These are phyloP conservation scores for Spicauda simplicius DNA, from an alignment of 2,888 invertebrate genomes.

Conservation along the genomic window DNA sequence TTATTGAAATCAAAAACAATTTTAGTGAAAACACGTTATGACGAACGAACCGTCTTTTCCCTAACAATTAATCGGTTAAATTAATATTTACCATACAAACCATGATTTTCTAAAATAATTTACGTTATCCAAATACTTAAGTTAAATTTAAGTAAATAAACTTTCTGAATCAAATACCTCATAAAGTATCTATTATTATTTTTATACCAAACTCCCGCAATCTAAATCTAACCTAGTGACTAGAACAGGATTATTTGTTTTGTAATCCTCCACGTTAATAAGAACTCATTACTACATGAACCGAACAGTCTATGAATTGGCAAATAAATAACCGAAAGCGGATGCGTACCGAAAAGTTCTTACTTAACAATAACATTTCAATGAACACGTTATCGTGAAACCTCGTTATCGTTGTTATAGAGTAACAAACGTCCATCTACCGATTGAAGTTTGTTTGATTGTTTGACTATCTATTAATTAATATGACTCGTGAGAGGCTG, in stretches of 20 bases:
- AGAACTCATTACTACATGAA: neutral
- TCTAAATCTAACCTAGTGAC: no score
- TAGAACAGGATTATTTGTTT: no score
- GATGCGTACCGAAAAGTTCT: conserved; percentile 7
- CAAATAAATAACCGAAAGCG: neutral
- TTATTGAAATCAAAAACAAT: conserved; percentile 7
- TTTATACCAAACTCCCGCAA: no score
- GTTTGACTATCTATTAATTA: conserved; percentile 36
- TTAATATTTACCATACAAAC: no score
- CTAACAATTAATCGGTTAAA: no score
- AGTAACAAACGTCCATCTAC: conserved; percentile 22
- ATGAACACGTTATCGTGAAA: conserved; percentile 14
- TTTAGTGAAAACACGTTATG: neutral
- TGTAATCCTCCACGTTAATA: neutral
- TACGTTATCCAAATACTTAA: no score
- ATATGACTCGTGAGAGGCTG: conserved; percentile 28
- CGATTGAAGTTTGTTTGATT: conserved; percentile 40
- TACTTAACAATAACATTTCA: conserved; percentile 8
- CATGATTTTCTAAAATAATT: no score
- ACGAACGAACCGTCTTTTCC: no score
- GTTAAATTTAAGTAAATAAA: no score
- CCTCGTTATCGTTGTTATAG: conserved; percentile 4
- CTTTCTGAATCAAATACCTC: no score
- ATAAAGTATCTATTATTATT: no score
- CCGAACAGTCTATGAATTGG: neutral